These are phyloP conservation scores for Agrochola macilenta DNA, from an alignment of 2,888 invertebrate species.

Conservation along the genomic window DNA sequence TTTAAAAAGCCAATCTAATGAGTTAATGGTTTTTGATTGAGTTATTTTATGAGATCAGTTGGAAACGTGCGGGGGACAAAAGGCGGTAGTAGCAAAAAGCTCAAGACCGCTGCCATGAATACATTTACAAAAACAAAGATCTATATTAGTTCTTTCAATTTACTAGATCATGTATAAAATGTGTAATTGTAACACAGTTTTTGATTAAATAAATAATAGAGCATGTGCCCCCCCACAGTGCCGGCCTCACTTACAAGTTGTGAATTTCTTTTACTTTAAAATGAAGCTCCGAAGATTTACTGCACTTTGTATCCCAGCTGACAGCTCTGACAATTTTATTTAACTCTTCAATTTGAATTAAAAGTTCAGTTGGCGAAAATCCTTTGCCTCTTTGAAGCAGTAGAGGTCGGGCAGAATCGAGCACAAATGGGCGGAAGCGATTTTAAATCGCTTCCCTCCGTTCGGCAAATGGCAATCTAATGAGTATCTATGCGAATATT, in stretches of 20 bases:
- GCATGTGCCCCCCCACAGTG: background rate
- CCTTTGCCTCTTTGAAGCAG: slow-evolving; percentile 2
- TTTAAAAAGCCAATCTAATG: slow-evolving; percentile 6
- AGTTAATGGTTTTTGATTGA: background rate
- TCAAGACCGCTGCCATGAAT: background rate
- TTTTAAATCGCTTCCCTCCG: background rate
- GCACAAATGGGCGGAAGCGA: background rate
- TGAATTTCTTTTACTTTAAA: background rate
- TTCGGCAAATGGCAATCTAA: background rate
- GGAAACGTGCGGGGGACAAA: background rate
- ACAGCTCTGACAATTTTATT: slow-evolving; percentile 3
- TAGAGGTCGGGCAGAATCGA: background rate
- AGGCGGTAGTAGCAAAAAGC: background rate
- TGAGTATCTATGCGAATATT: background rate
- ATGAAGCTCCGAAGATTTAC: background rate
- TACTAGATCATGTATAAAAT: background rate
- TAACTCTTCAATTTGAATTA: slow-evolving; percentile 6
- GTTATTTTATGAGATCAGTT: background rate
- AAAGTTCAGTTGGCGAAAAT: background rate
- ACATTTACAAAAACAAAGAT: background rate
- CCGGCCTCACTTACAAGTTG: background rate
- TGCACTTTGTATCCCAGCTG: background rate
- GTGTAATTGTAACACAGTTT: background rate
- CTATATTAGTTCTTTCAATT: background rate
- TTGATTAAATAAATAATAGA: background rate